These are phyloP conservation scores for Sterrhoptilus dennistouni DNA, from an alignment of 2,113 vertebrate genomes.

Conservation along the genomic window DNA sequence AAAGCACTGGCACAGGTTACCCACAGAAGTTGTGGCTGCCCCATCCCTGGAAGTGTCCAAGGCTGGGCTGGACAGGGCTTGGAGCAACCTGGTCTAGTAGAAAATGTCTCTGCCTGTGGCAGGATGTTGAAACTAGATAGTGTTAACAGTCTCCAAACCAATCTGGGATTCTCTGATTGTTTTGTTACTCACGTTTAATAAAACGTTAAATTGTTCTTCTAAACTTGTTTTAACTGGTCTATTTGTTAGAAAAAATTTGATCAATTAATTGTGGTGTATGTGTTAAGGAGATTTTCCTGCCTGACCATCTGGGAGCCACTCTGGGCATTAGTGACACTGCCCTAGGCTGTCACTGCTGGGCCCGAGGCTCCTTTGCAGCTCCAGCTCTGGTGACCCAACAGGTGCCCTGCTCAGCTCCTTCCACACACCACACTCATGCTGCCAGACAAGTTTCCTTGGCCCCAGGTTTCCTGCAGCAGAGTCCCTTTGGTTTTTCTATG, in stretches of 20 bases:
- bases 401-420: background rate
- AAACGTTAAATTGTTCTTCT: background rate
- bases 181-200: accelerated
- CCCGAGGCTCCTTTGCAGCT: background rate
- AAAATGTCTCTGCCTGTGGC: background rate
- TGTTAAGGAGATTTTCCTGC: background rate
- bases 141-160: background rate
- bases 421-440: background rate
- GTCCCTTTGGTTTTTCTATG: background rate
- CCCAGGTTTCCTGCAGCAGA: background rate
- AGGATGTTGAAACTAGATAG: background rate
- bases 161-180: background rate
- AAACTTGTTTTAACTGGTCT: background rate
- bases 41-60: background rate
- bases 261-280: accelerated
- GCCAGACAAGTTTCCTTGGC: background rate
- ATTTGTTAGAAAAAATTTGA: accelerated
- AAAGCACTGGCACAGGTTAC: background rate
- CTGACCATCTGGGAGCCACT: background rate
- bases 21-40: background rate
- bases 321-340: background rate
- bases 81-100: background rate
- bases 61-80: background rate
- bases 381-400: background rate
- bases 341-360: background rate